These are phyloP conservation scores for Harpalus rufipes DNA, from an alignment of 2,888 invertebrate species.

Conservation along the genomic window DNA sequence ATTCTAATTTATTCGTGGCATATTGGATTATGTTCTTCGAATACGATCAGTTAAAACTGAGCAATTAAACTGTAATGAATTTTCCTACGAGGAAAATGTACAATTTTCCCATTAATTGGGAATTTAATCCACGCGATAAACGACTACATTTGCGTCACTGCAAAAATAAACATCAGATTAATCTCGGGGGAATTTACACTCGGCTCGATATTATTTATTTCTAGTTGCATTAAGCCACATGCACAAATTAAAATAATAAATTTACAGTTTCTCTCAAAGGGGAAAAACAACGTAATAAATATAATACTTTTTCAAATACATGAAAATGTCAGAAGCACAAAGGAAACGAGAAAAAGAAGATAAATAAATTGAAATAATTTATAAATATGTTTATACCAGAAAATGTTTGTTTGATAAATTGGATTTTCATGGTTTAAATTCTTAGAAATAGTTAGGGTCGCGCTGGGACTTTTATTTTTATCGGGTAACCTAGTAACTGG, in stretches of 20 bases:
- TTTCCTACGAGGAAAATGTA: slow-evolving; percentile 4
- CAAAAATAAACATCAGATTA: slow-evolving; percentile 18
- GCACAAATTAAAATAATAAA: neutral
- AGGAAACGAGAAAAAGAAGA: neutral
- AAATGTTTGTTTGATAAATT: too few species aligned
- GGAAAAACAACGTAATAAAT: neutral
- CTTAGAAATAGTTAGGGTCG: too few species aligned
- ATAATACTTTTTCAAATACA: neutral
- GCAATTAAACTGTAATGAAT: slow-evolving; percentile 1
- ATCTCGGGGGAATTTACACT: neutral
- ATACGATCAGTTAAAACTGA: neutral
- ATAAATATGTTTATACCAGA: too few species aligned
- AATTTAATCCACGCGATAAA: neutral
- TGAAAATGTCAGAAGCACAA: neutral
- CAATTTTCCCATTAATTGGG: slow-evolving; percentile 22
- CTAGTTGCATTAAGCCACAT: neutral
- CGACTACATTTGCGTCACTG: slow-evolving; percentile 22
- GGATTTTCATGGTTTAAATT: too few species aligned
- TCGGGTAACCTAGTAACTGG: too few species aligned
- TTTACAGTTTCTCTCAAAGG: neutral
- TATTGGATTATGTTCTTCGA: neutral
- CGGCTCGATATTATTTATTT: neutral
- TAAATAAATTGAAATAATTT: neutral
- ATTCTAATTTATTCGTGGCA: neutral
- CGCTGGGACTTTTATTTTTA: too few species aligned